These are phyloP conservation scores for Campylomormyrus numenius DNA, from an alignment of 2,113 vertebrate genomes.

Conservation along the genomic window DNA sequence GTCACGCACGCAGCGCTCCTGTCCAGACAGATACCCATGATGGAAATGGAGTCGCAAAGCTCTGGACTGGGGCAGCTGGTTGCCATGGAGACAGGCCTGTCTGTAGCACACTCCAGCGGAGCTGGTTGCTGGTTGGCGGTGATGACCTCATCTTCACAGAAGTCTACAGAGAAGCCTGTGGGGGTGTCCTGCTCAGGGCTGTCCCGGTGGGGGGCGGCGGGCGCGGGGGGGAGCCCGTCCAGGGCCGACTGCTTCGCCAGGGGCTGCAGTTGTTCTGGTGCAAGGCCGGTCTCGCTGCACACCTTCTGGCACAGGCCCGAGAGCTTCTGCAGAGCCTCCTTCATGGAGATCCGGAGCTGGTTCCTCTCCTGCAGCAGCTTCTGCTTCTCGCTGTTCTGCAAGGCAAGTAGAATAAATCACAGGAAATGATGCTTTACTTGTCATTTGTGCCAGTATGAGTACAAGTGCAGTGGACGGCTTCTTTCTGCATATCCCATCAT, in stretches of 20 bases:
- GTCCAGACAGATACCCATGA: constrained; percentile 66
- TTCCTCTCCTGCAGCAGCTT: constrained; percentile 76
- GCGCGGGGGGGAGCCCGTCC: constrained; percentile 55
- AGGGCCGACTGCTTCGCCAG: constrained; percentile 75
- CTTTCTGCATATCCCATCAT: neutral
- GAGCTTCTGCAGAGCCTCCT: constrained; percentile 78
- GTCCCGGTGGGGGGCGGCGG: constrained; percentile 52
- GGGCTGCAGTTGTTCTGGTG: constrained; percentile 74
- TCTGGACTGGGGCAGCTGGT: constrained; percentile 17
- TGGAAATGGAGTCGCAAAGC: constrained; percentile 46
- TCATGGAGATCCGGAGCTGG: constrained; percentile 76
- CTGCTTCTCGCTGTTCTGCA: constrained; percentile 79
- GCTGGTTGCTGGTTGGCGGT: neutral
- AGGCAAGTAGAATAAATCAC: neutral
- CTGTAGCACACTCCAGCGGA: constrained; percentile 35
- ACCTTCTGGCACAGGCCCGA: constrained; percentile 77
- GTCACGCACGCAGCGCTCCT: constrained; percentile 70
- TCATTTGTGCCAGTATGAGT: neutral
- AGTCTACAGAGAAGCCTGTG: constrained; percentile 42
- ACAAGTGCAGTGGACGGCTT: neutral
- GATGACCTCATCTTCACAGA: constrained; percentile 22
- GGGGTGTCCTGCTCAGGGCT: constrained; percentile 38
- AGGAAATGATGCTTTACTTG: neutral
- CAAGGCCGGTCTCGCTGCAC: constrained; percentile 68
- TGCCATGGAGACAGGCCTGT: constrained; percentile 23